phyloP scores from a whole-genome alignment of 2,113 vertebrate genomes.

The Pseudorhombus dupliciocellatus region DNA sequence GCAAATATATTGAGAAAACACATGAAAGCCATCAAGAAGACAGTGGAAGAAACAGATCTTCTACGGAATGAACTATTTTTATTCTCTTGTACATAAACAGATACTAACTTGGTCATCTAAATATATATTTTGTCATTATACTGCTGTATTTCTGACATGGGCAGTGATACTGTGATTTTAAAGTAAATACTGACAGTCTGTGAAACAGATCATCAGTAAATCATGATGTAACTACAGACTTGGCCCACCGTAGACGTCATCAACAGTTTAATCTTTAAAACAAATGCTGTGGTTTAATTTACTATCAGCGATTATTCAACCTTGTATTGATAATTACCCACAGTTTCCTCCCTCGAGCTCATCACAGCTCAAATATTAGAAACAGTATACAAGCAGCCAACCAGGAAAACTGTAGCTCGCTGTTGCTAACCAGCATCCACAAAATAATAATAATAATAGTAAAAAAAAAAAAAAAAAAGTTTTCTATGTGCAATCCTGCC shows the following conservation, averaged over 20 bases:
- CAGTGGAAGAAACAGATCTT: background rate
- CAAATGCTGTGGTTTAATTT: conserved; percentile 33
- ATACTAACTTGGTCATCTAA: background rate
- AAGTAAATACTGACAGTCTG: conserved; percentile 18
- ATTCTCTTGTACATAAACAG: too few species aligned
- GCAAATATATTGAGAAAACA: conserved; percentile 8
- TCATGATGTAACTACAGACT: conserved; percentile 19
- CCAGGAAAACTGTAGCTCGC: conserved; percentile 32
- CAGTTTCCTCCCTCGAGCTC: conserved; percentile 45
- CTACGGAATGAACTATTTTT: too few species aligned
- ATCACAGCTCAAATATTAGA: conserved; percentile 32
- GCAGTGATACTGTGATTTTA: background rate
- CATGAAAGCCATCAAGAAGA: background rate
- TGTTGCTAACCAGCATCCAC: conserved; percentile 50
- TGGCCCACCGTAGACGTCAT: conserved; percentile 24
- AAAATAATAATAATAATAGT: conserved; percentile 5
- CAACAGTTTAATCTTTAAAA: conserved; percentile 31
- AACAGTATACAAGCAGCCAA: conserved; percentile 28
- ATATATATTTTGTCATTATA: background rate
- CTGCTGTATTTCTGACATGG: background rate
- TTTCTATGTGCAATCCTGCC: conserved; percentile 10
- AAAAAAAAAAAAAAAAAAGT: background rate
- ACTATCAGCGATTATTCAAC: conserved; percentile 36
- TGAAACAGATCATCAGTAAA: conserved; percentile 32
- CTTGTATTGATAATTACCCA: conserved; percentile 27